phyloP scores from a whole-genome alignment of 2,113 vertebrate genomes.

The Phrynocephalus versicolor region DNA sequence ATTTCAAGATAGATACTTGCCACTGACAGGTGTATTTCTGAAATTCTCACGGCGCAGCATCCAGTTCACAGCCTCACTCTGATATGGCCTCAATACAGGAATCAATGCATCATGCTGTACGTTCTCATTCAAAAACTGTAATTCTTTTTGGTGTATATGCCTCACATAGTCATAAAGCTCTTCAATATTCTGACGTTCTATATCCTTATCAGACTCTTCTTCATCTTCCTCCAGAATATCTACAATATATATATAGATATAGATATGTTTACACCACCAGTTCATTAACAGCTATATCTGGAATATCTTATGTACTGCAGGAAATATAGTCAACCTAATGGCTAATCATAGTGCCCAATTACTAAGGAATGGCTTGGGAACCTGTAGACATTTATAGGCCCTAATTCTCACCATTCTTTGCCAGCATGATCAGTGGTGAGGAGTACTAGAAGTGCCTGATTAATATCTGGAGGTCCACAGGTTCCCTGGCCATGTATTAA shows the following conservation, averaged over 20 bases:
- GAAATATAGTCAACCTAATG: neutral
- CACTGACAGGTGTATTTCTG: constrained; percentile 46
- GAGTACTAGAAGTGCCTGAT: neutral
- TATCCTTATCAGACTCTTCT: constrained; percentile 87
- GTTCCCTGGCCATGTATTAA: neutral
- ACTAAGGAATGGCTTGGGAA: neutral
- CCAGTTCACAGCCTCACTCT: constrained; percentile 83
- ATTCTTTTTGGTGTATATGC: constrained; percentile 82
- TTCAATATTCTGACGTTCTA: constrained; percentile 94
- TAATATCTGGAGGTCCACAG: neutral
- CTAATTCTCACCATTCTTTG: neutral
- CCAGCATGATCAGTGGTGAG: neutral
- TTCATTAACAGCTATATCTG: neutral
- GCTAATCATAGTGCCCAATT: constrained; percentile 27
- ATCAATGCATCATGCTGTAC: constrained; percentile 90
- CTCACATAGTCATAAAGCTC: constrained; percentile 94
- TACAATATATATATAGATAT: constrained; percentile 50
- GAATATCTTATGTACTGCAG: constrained; percentile 4
- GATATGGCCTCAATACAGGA: constrained; percentile 79
- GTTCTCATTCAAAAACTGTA: constrained; percentile 71
- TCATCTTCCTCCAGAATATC: constrained; percentile 84
- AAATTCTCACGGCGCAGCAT: constrained; percentile 79
- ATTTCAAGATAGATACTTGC: constrained; percentile 70
- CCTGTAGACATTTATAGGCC: neutral
- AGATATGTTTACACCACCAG: neutral